Base-by-base conservation (phyloP, 2,113 vertebrate species). In the Motacilla alba region DNA sequence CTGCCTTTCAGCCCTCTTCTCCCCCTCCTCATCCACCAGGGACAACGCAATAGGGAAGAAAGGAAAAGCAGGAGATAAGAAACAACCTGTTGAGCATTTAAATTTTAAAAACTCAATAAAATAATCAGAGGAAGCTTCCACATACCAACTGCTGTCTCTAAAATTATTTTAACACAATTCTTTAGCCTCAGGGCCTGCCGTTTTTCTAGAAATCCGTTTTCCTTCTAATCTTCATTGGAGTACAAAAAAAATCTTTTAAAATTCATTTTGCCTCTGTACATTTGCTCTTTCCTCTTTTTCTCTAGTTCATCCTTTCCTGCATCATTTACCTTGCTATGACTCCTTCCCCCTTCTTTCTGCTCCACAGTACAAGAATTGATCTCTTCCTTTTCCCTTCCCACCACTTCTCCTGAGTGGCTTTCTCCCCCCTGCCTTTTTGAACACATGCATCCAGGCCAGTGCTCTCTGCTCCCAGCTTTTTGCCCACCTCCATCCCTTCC, bases 21-120 rank as follows among this genome's bases (percentile, higher is more conserved):
- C 11, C 39, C 22, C 16, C 15, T 7, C 3, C 31, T 62, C 30
- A 13, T 10, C 27, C 15, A 1, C 0, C 0, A 67, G 41, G 46
- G 46, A 30, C 30, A 69, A 63, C 11, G 27, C 49, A 24, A 28
- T 0, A 55, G 47, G 19, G 23, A 62, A 78, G 50, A 50, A 84
- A 75, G 22, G 35, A 7, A 68, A 72, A 68, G 17, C 2, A 26
- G 37, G 46, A 79, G 43, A 50, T 10, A 88, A 68, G 49, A 46
- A 88, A 17, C 18, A 43, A 82, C 67, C n/a, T 72, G 47, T 72
- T 70, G 70, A 87, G 88, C 8, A 64, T 63, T 64, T 75, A 46
- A 23, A 64, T 27, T 55, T 49, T 31, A 64, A 89, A 75, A 91
- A 13, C n/a, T 62, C 4, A 8, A 28, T 43, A 88, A 76, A 79